phyloP scores from a whole-genome alignment of 2,113 vertebrate genomes.

The Mola mola region DNA sequence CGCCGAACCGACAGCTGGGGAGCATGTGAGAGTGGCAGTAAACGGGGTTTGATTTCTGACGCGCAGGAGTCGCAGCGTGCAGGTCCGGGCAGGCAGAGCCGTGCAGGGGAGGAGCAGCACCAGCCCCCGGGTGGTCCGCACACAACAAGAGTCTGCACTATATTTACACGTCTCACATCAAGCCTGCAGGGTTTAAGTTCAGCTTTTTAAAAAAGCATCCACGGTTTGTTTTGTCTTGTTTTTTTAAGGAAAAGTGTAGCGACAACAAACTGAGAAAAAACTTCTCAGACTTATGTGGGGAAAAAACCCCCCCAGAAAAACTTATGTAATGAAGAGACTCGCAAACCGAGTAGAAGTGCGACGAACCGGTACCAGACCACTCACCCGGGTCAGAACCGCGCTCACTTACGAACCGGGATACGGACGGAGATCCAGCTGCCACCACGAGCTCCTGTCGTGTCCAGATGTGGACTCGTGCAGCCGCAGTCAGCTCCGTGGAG shows the following conservation, averaged over 20 bases:
- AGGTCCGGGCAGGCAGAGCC: slow-evolving; percentile 57
- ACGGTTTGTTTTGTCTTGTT: too few relatives aligned
- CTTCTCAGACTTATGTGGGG: not conserved
- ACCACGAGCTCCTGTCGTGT: slow-evolving; percentile 17
- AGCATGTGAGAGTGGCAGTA: slow-evolving; percentile 7
- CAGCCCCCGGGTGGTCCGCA: slow-evolving; percentile 34
- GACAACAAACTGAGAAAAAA: not conserved
- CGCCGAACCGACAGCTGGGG: not conserved
- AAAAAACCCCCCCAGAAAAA: not conserved
- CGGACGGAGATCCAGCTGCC: slow-evolving; percentile 27
- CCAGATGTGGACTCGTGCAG: slow-evolving; percentile 41
- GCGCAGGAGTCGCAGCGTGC: slow-evolving; percentile 26
- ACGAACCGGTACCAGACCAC: slow-evolving; percentile 11
- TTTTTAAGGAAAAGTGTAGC: not conserved
- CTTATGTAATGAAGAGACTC: not conserved
- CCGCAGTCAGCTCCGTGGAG: slow-evolving; percentile 5
- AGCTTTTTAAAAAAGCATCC: too few relatives aligned
- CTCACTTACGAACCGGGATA: not conserved
- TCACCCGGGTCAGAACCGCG: slow-evolving; percentile 21
- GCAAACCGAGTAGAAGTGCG: not conserved
- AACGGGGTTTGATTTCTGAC: not conserved
- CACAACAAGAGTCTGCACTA: slow-evolving; percentile 48
- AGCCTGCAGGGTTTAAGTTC: too few relatives aligned
- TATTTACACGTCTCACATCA: too few relatives aligned
- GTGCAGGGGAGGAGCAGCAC: slow-evolving; percentile 11